Percentiles rank a stretch among this genome's conserved stretches.
Evolutionary conservation across 2,113 vertebrate species (phyloP).

Genomic region (Macaca mulatta): DNA sequence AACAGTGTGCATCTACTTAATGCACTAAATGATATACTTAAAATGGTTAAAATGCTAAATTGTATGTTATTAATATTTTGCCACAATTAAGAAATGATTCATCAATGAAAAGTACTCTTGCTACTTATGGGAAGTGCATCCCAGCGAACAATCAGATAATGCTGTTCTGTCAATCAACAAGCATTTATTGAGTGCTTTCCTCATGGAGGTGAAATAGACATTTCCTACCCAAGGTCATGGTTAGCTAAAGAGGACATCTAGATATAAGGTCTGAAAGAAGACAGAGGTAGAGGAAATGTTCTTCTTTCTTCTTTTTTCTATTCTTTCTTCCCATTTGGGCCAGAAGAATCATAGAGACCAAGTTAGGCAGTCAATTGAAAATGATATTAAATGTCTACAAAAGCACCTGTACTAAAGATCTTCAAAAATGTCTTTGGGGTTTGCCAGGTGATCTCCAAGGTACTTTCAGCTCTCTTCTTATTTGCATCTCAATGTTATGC

Average conservation of each 20-base stretch:
- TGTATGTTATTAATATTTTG: not conserved
- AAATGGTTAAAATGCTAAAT: not conserved
- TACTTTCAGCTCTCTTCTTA: not conserved
- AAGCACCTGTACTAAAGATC: not conserved
- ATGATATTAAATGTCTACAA: not conserved
- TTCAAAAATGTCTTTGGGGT: not conserved
- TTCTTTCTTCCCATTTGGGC: not conserved
- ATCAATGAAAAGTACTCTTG: not conserved
- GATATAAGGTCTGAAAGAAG: not conserved
- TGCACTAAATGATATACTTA: not conserved
- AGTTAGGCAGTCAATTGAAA: not conserved
- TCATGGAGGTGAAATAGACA: not conserved
- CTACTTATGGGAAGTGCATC: not conserved
- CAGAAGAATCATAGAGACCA: not conserved
- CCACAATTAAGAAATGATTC: not conserved
- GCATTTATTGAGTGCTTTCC: not conserved
- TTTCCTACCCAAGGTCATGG: not conserved
- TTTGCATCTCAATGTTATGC: not conserved
- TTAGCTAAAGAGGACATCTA: not conserved
- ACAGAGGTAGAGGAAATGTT: not conserved
- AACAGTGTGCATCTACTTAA: not conserved
- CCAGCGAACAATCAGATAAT: not conserved
- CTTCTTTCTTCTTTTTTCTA: not conserved
- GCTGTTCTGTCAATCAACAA: not conserved
- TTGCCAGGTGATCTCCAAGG: not conserved